Conservation (phyloP, 1,140 invertebrate species). For the Colletes gigas region DNA sequence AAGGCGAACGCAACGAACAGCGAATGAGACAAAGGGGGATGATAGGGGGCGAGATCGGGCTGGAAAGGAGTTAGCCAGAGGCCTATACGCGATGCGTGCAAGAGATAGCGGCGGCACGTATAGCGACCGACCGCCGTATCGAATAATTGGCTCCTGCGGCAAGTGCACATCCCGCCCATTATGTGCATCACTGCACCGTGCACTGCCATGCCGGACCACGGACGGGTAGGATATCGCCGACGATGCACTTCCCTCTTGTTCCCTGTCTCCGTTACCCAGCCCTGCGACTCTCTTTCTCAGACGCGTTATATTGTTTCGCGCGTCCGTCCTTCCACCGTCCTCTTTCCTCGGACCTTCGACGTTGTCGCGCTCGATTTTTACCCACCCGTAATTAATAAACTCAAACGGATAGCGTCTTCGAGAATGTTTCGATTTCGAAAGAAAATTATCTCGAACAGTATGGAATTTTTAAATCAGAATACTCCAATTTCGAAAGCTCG, state of each 20-base stretch:
- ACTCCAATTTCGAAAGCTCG: no score
- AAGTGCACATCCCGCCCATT: conserved; percentile 80
- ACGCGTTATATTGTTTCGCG: conserved; percentile 29
- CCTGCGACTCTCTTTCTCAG: conserved; percentile 18
- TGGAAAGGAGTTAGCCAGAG: conserved; percentile 64
- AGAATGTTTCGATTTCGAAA: no score
- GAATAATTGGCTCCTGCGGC: conserved; percentile 82
- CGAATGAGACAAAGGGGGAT: conserved; percentile 12
- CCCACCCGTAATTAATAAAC: no score
- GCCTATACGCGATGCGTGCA: conserved; percentile 73
- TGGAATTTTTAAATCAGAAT: no score
- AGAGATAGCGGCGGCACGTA: conserved; percentile 78
- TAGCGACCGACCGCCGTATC: conserved; percentile 76
- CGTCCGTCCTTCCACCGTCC: not conserved
- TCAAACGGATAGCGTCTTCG: no score
- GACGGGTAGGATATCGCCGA: conserved; percentile 59
- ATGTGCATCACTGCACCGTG: conserved; percentile 78
- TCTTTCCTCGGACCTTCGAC: not conserved
- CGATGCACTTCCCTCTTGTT: conserved; percentile 56
- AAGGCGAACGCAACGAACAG: conserved; percentile 7
- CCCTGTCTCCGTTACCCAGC: not conserved
- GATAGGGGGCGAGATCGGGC: conserved; percentile 46
- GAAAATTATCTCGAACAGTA: no score
- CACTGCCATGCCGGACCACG: conserved; percentile 52
- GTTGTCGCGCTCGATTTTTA: conserved; percentile 16